phyloP scores from a whole-genome alignment of 2,797 vertebrate species.

The Anniella stebbinsi region DNA sequence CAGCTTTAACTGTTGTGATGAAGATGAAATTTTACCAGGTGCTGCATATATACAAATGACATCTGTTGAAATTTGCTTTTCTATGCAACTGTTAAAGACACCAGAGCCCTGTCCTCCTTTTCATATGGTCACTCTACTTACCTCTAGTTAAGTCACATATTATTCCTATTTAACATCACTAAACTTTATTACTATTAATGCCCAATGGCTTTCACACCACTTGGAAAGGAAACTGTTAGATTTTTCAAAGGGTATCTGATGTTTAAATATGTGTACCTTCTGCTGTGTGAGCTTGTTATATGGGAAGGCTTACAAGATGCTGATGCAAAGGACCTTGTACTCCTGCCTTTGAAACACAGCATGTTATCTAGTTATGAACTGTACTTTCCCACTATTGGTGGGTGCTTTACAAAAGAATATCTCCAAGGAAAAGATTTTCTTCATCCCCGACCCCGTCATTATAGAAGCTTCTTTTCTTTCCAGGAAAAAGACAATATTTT shows the following conservation, averaged over 20 bases:
- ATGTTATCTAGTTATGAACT: background rate
- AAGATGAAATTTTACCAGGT: too few species aligned
- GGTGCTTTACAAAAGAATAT: slow-evolving; percentile 3
- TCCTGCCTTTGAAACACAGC: slow-evolving; percentile 19
- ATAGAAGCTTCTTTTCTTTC: slow-evolving; percentile 4
- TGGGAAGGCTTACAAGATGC: slow-evolving; percentile 2
- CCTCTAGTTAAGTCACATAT: background rate
- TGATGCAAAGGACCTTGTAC: background rate
- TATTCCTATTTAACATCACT: background rate
- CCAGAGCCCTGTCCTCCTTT: too few species aligned
- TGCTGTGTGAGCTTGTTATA: background rate
- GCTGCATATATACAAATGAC: too few species aligned
- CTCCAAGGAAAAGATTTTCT: background rate
- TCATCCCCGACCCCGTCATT: background rate
- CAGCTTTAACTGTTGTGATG: too few species aligned
- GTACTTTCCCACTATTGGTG: background rate
- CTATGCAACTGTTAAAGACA: too few species aligned
- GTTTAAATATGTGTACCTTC: background rate
- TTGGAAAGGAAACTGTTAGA: background rate
- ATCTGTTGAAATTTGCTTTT: too few species aligned
- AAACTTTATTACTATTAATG: background rate
- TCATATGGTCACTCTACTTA: too few species aligned
- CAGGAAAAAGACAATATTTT: slow-evolving; percentile 19
- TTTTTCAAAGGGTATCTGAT: background rate
- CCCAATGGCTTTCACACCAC: background rate